Evolutionary conservation across 2,113 vertebrate genomes (phyloP), one percentile per base, ranked within the genome.

Genomic region (Rafetus swinhoei): DNA sequence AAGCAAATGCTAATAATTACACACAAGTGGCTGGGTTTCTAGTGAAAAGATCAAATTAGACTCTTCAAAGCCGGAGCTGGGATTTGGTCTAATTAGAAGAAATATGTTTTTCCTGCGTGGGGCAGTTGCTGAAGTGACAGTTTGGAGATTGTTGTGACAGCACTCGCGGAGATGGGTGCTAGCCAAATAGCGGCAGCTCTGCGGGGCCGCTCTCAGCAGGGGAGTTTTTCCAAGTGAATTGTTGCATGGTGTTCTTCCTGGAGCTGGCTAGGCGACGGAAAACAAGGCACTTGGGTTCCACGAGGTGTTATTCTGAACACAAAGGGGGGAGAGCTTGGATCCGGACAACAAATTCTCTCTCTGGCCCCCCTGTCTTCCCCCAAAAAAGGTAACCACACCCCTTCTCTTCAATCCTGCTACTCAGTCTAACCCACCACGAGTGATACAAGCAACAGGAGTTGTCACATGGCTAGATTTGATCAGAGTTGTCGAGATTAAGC

Each of bases 51-150:
- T 89, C 60, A 90, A 96, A 97, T 96, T 94, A 96, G 13, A 21
- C 83, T 93, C 88, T 92, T 93, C 59, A 92, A 95, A 92, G 35
- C 69, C 0, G 3, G 90, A 94, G 81, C 85, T 95, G 89, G 93
- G 93, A 93, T 95, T 97, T 93, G 82, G 81, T 45, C 93, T 97
- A 93, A 97, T 96, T 94, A 93, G 93, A 93, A 95, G 90, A 95
- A 94, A 95, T 94, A 90, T 90, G 90, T 95, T 97, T 95, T 95
- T 94, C 87, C 82, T 3, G 0, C 87, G 92, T 86, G 81, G 96
- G 95, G 93, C 96, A 96, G 92, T 95, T 96, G 85, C 90, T 94
- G 94, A 94, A 95, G 86, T 92, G 96, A 92, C 93, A 95, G 91
- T 94, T 95, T 93, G 91, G 93, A 96, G 86, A 54, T 88, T 92